Base-by-base conservation (phyloP, 2,888 invertebrate genomes). In the Callimorpha dominula region DNA sequence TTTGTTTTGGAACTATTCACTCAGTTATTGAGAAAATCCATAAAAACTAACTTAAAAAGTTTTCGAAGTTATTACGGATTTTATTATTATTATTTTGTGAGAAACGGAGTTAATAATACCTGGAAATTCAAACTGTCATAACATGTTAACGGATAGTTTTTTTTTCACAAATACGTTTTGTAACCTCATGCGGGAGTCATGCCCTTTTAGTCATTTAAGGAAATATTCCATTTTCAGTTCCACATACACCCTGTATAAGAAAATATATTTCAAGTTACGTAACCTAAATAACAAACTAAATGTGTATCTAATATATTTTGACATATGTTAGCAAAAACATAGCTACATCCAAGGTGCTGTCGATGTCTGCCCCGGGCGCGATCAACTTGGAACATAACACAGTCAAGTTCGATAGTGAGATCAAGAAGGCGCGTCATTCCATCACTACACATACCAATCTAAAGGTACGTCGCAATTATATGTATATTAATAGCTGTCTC, bases 331-430 rank as follows among this genome's bases (percentile, higher is more conserved):
- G 96, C 87, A 96, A 96, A 82, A 97, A 97, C 88, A 96, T 98
- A 90, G 97, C 97, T 87, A 96, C 97, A 8, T 97, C 97, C 40
- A 97, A 97, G 88, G 96, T 97, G 1, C 95, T 98, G 88, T 98
- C 98, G 82, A 97, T 97, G 93, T 98, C 98, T 0, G 98, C 98
- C 0, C 98, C 98, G 0, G 98, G 98, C 73, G 98, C 98, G 67
- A 98, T 98, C 85, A 98, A 98, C 88, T 92, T 97, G 79, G 98
- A 98, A 68, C 97, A 97, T 85, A 95, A 96, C 1, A 97, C 97
- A 1, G 97, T 97, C 2, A 97, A 97, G 90, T 97, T 97, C 86
- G 97, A 97, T 88, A 96, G 95, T 80, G 96, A 95, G 76, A 93
- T 95, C 84, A 96, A 96, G 86, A 94, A 96, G 73, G 95, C 96